Evolutionary conservation across 2,888 invertebrate species (phyloP), one percentile per base, ranked within the genome.

Genomic region (Sinodicranocentrus sp.): DNA sequence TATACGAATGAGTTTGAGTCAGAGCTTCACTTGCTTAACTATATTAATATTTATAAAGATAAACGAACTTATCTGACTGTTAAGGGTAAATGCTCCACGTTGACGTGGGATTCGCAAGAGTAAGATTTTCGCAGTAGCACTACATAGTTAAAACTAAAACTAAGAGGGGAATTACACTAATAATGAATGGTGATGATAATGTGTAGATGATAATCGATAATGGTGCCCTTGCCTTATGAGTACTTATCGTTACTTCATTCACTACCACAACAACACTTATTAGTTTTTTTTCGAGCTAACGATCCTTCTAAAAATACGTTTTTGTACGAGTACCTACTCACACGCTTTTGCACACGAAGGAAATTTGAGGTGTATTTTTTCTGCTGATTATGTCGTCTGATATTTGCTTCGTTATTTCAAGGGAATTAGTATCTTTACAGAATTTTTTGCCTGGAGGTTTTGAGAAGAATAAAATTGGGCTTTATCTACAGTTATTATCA

Each of bases 201-300:
- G 73, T 43, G n/a, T 73, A 63, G 21, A 28, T 48, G 75, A 44
- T 75, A 61, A 75, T 39, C 26, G 75, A 75, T 65, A 75, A 75
- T 52, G 70, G 33, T 75, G 65, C 65, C 75, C 63, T 75, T 63
- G 75, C 39, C 61, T 59, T 23, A 59, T 44, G 61, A 39, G 71
- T 54, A 21, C 21, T 28, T 25, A 25, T 23, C 25, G 57, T 57
- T 57, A 25, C 25, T 57, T 57, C 52, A 52, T 13, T 39, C 13
- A 8, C 5, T 8, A 13, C 52, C 52, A 19, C 52, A 19, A 19
- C 52, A 19, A 5, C 39, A 19, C 17, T 19, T 52, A 19, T 8
- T 52, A 52, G 8, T 17, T 52, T 52, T 52, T 52, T 13, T 8
- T 39, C 39, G 2, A 52, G 52, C n/a, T 52, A 52, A 19, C 19